Percentiles rank a stretch among this genome's conserved stretches.
These are phyloP conservation scores for Campylomormyrus tamandua DNA, from an alignment of 2,113 vertebrate genomes.

Conservation along the genomic window DNA sequence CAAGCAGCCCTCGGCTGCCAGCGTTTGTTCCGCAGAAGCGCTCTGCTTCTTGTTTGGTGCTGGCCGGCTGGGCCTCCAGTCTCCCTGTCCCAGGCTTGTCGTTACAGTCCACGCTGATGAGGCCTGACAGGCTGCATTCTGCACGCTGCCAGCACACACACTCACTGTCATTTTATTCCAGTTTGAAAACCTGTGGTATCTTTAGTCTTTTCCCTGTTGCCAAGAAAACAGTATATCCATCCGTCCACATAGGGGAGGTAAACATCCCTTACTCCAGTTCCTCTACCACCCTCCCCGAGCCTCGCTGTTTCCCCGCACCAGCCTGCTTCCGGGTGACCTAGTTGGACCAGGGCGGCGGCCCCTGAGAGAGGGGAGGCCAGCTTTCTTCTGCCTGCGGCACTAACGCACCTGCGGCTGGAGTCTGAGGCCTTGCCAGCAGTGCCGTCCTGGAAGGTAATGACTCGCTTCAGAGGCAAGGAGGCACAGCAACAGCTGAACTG, in stretches of 20 bases:
- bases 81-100: constrained; percentile 11
- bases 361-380: neutral
- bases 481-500: neutral
- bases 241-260: neutral
- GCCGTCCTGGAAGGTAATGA: neutral
- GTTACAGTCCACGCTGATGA: constrained; percentile 50
- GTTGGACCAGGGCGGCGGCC: no score
- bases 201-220: constrained; percentile 27
- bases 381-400: constrained; percentile 1
- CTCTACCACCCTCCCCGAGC: neutral
- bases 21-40: constrained; percentile 58
- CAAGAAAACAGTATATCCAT: neutral
- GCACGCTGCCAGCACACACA: constrained; percentile 35
- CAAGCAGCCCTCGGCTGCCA: constrained; percentile 55
- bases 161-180: constrained; percentile 27
- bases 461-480: neutral
- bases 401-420: neutral
- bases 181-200: constrained; percentile 39
- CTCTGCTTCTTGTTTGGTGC: constrained; percentile 15
- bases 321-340: neutral
- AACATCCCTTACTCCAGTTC: neutral
- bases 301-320: neutral
- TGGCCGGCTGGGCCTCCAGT: constrained; percentile 7
- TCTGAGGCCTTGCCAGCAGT: neutral
- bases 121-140: constrained; percentile 57